These are phyloP conservation scores for Iphiclides podalirius DNA, from an alignment of 2,888 invertebrate genomes.

Conservation along the genomic window DNA sequence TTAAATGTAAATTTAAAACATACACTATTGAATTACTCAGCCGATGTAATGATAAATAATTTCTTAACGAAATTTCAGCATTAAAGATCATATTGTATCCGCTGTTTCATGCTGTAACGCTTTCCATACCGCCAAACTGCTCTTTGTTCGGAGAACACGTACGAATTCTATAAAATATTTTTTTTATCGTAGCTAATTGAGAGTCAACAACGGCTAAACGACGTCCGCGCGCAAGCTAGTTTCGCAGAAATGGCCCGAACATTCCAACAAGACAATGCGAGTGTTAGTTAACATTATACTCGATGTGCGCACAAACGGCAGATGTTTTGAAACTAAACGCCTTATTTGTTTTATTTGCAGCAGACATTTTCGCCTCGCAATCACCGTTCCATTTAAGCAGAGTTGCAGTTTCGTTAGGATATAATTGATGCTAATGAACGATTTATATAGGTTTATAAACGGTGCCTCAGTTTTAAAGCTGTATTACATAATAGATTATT, in stretches of 20 bases:
- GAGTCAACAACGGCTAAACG: slow-evolving; percentile 32
- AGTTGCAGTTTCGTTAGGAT: slow-evolving; percentile 8
- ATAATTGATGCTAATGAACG: slow-evolving; percentile 10
- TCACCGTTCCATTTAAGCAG: slow-evolving; percentile 12
- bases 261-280: slow-evolving; percentile 41
- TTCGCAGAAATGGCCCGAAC: slow-evolving; percentile 36
- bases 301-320: slow-evolving; percentile 42
- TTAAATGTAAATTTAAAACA: too few relatives aligned
- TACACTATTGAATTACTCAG: too few relatives aligned
- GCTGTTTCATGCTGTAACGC: too few relatives aligned
- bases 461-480: too few relatives aligned
- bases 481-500: too few relatives aligned
- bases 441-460: too few relatives aligned
- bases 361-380: slow-evolving; percentile 24
- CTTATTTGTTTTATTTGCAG: slow-evolving; percentile 40
- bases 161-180: not conserved
- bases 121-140: too few relatives aligned
- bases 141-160: not conserved
- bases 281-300: slow-evolving; percentile 41
- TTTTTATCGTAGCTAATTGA: slow-evolving; percentile 15
- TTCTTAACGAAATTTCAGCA: too few relatives aligned
- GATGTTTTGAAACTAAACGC: slow-evolving; percentile 42
- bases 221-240: slow-evolving; percentile 32
- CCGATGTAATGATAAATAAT: too few relatives aligned
- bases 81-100: too few relatives aligned